Conservation (phyloP, 37 sponge, comb jelly and placozoan genomes). For the Bolinopsis microptera region DNA sequence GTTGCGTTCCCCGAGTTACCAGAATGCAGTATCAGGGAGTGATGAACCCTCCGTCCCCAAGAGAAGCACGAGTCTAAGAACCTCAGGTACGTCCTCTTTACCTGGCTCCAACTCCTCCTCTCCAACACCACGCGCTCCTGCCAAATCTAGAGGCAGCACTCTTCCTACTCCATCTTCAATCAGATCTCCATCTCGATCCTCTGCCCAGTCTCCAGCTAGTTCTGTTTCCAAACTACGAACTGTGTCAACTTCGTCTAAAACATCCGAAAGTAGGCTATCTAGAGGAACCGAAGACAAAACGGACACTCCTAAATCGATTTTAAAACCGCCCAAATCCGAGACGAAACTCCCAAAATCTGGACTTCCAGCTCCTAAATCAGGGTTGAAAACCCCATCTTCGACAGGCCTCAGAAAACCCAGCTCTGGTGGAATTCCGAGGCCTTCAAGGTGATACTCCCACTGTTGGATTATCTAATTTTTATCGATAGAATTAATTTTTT, state of each 20-base stretch:
- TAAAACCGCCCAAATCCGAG: neutral
- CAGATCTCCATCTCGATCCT: neutral
- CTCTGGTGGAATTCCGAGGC: conserved; percentile 27
- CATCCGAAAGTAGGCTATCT: neutral
- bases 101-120: conserved; percentile 31
- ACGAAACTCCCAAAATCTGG: conserved; percentile 15
- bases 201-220: neutral
- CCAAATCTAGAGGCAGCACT: neutral
- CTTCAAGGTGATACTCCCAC: neutral
- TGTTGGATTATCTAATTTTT: neutral
- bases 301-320: neutral
- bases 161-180: neutral
- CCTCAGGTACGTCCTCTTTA: neutral
- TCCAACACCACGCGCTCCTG: neutral
- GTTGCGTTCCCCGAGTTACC: conserved; percentile 6
- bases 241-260: neutral
- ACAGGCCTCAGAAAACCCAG: conserved; percentile 31
- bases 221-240: neutral
- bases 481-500: neutral
- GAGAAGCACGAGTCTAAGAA: neutral
- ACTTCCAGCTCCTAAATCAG: conserved; percentile 5
- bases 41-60: neutral
- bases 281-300: neutral
- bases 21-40: neutral
- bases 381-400: conserved; percentile 27